phyloP scores from a whole-genome alignment of 2,888 invertebrate species.

The Melitaea athalia region DNA sequence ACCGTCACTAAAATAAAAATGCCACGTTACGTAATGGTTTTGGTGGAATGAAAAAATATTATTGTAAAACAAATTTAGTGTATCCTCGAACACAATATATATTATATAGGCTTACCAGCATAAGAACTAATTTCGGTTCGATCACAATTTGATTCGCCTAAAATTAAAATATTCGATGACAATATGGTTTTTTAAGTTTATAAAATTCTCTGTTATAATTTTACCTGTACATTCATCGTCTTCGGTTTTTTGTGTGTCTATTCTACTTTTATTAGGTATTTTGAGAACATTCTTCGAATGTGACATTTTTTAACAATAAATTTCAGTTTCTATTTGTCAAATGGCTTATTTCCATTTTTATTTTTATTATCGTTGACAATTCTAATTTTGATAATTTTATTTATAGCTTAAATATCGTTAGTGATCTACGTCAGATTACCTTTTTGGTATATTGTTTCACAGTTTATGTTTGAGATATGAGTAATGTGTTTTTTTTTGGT shows the following conservation, averaged over 20 bases:
- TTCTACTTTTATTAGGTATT: conserved; percentile 67
- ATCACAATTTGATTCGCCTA: conserved; percentile 62
- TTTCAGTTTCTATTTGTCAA: conserved; percentile 78
- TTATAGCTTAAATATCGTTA: not conserved
- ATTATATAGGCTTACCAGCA: conserved; percentile 58
- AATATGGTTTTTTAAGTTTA: not conserved
- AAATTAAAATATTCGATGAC: conserved; percentile 47
- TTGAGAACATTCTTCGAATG: conserved; percentile 72
- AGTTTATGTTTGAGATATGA: not conserved
- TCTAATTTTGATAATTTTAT: conserved; percentile 56
- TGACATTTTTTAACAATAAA: conserved; percentile 80
- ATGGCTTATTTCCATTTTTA: conserved; percentile 73
- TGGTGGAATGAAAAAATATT: not conserved
- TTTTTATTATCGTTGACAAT: conserved; percentile 63
- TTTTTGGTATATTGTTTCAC: conserved; percentile 19
- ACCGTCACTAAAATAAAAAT: conserved; percentile 64
- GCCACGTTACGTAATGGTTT: not conserved
- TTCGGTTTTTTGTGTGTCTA: conserved; percentile 53
- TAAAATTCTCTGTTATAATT: not conserved
- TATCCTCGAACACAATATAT: not conserved
- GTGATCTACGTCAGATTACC: conserved; percentile 1
- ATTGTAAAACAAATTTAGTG: not conserved
- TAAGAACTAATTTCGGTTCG: conserved; percentile 65
- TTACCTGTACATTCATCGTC: conserved; percentile 65
- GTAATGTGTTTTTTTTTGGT: not conserved